These are phyloP conservation scores for Gambusia affinis DNA, from an alignment of 2,113 vertebrate genomes.

Conservation along the genomic window DNA sequence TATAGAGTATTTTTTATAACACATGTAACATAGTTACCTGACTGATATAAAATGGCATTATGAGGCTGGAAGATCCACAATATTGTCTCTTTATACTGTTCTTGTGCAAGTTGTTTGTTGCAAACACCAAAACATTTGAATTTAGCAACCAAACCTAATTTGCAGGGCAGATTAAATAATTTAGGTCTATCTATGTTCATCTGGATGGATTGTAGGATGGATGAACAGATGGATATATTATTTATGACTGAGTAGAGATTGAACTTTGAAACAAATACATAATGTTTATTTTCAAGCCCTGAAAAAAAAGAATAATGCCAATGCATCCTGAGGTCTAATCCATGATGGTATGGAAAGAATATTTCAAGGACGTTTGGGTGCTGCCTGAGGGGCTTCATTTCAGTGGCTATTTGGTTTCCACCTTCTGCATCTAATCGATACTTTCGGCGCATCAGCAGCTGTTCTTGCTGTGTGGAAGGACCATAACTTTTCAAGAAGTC, in stretches of 20 bases:
- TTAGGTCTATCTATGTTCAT: no score
- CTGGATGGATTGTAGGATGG: no score
- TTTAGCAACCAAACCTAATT: no score
- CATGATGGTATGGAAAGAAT: slow-evolving; percentile 13
- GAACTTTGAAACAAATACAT: neutral
- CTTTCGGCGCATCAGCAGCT: slow-evolving; percentile 9
- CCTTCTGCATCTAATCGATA: slow-evolving; percentile 26
- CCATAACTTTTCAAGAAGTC: slow-evolving; percentile 44
- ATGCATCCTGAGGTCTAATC: neutral
- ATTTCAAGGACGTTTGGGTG: slow-evolving; percentile 40
- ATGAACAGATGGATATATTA: no score
- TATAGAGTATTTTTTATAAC: no score
- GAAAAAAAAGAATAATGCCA: neutral
- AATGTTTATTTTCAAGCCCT: neutral
- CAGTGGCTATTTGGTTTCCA: slow-evolving; percentile 27
- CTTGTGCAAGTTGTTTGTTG: no score
- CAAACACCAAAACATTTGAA: no score
- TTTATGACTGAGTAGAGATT: neutral
- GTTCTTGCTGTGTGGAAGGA: slow-evolving; percentile 6
- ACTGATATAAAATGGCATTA: no score
- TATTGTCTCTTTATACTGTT: no score
- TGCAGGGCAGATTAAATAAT: no score
- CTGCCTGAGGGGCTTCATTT: neutral
- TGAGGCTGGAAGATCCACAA: no score
- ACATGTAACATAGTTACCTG: no score